Evolutionary conservation across 92 coral and sea anemone species (phyloP).

Genomic region (Meandrina meandrites): DNA sequence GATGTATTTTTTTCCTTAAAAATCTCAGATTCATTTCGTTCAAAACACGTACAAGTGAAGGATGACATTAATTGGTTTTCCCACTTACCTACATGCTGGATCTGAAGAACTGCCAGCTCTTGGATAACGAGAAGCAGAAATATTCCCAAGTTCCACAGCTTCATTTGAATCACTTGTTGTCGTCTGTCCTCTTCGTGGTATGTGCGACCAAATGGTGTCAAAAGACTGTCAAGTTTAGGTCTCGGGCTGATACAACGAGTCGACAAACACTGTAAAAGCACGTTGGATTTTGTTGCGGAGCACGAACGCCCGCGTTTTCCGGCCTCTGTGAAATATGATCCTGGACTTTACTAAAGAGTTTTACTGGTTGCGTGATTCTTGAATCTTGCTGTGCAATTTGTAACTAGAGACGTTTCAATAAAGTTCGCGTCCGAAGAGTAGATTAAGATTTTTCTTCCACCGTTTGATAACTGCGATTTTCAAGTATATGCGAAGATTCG

Average conservation of each 20-base stretch:
- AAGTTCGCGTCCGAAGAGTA: not conserved
- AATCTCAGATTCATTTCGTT: not conserved
- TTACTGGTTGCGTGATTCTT: constrained; percentile 10
- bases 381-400: not conserved
- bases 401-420: constrained; percentile 5
- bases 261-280: not conserved
- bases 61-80: not conserved
- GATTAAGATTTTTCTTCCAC: not conserved
- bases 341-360: not conserved
- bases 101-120: not conserved
- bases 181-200: not conserved
- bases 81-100: not conserved
- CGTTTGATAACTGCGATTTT: not conserved
- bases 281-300: constrained; percentile 4
- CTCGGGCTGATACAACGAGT: not conserved
- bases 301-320: not conserved
- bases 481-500: not conserved
- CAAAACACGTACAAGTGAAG: not conserved
- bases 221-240: not conserved
- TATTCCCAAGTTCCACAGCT: not conserved
- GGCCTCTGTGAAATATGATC: not conserved
- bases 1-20: not conserved
- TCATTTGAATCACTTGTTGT: not conserved
- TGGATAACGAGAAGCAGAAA: not conserved
- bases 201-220: not conserved